Evolutionary conservation across 2,797 vertebrate genomes (phyloP), one percentile per base, ranked within the genome.

Genomic region (Pagetopsis macropterus): DNA sequence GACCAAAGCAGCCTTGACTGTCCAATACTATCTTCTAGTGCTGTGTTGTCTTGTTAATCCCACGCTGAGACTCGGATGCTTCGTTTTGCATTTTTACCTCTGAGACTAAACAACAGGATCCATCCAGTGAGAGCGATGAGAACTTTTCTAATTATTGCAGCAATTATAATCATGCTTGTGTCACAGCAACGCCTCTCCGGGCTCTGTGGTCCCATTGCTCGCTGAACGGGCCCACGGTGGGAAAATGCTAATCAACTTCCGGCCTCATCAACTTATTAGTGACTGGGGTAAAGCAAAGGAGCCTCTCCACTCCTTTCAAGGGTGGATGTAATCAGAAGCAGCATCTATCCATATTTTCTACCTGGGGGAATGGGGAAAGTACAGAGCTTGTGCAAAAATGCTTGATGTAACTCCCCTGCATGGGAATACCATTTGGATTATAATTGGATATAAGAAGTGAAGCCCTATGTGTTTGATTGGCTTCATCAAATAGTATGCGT

Each of bases 61-160:
- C 68, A 74, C 16, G 48, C 69, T 70, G 75, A 59, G 62, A 62
- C 59, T 83, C 76, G 67, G 52, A 82, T 64, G 58, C 70, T 70
- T 86, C 79, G 81, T 79, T 91, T 92, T 77, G 79, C 88, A 91
- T 89, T 84, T 76, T 87, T 87, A 82, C 87, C 81, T 83, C 82
- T 3, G 84, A 89, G 85, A 88, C 83, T 72, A 59, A 81, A 86
- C 84, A 88, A 82, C 78, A 87, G 87, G 68, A 86, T 79, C 49
- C 86, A 88, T 84, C 78, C 73, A 81, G 67, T 61, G 82, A 83
- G 75, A 86, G 73, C 61, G 75, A 85, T 62, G 45, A 78, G 78
- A 87, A 88, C 79, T 88, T 91, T 90, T 90, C 84, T 89, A 92
- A 93, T 94, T 92, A 91, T 85, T 89, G 54, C 76, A 3, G 51